A percentile compares a stretch with the other conserved stretches of the same genome.
phyloP scores from a whole-genome alignment of 2,797 vertebrate genomes.

The Linurgus olivaceus region DNA sequence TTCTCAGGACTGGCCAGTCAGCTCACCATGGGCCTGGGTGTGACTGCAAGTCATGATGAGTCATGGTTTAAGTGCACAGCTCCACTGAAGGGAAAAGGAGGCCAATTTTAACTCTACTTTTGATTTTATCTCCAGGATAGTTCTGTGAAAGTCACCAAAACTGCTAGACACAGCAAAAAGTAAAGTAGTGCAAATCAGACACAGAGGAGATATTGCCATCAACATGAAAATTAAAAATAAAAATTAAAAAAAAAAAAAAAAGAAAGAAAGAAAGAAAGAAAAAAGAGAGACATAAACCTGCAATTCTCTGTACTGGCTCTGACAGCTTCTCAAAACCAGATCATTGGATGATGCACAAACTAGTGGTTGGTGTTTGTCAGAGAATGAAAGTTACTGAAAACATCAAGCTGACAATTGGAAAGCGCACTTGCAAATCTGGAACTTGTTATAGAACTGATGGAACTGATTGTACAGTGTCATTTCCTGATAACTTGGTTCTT shows the following conservation, averaged over 20 bases:
- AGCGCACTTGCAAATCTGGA: not conserved
- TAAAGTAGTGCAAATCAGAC: not conserved
- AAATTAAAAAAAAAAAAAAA: not conserved
- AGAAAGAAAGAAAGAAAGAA: too few relatives aligned
- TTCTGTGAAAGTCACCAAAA: conserved; percentile 8
- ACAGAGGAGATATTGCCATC: not conserved
- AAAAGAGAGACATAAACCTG: not conserved
- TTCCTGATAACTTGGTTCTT: not conserved
- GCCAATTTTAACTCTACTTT: conserved; percentile 14
- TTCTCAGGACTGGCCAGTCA: not conserved
- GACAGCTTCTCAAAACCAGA: not conserved
- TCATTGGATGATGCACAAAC: not conserved
- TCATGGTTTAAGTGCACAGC: not conserved
- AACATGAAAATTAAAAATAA: not conserved
- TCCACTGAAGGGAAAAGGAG: conserved; percentile 21
- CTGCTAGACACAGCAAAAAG: not conserved
- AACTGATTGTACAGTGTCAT: not conserved
- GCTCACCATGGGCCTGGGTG: not conserved
- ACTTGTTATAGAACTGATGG: not conserved
- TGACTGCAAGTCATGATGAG: conserved; percentile 46
- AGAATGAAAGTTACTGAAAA: not conserved
- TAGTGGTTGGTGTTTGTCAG: not conserved
- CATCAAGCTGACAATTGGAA: not conserved
- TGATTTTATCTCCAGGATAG: conserved; percentile 20
- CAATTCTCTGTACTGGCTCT: not conserved